Evolutionary conservation across 2,888 invertebrate species (phyloP), one percentile per base, ranked within the genome.

Genomic region (Alsophila aescularia): DNA sequence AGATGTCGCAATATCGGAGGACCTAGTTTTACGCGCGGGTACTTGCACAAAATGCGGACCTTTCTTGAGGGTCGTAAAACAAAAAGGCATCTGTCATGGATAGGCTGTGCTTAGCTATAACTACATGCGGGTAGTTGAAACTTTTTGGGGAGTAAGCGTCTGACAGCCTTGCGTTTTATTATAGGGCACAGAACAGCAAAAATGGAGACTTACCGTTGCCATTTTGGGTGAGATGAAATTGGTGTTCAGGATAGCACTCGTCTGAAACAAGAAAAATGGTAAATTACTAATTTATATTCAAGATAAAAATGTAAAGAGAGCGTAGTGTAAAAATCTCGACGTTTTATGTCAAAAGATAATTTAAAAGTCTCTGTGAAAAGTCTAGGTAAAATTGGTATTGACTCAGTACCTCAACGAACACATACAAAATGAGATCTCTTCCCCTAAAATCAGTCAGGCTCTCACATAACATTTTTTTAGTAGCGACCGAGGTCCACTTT

Each of bases 1-100:
- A 89, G 90, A 86, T 88, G 90, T 83, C 72, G 79, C 76, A 84
- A 83, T 87, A 88, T 89, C 84, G 85, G 74, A 73, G 75, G 70
- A 75, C 79, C 80, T 83, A 84, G 83, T 83, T 88, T 89, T 88
- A 89, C 84, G 83, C 73, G 75, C 68, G 68, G 72, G 66, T 70
- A 73, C 74, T 75, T 74, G 75, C 71, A 73, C 70, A 75, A 75
- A 78, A 80, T 73, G 74, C 70, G 73, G 72, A 69, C 77, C 74
- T 73, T 73, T 73, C 70, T 69, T 62, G 57, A 66, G 69, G 72
- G 72, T 83, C 87, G 83, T 87, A 87, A 87, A 87, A 81, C 78
- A 76, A 76, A 55, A 77, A 72, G 77, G 70, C 81, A 81, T 82
- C 77, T 78, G 79, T 80, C 78, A 77, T 74, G 73, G 79, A 74